Percentiles rank a stretch among this genome's conserved stretches.
Conservation (phyloP, 2,888 invertebrate genomes). For the Tetranychus piercei region DNA sequence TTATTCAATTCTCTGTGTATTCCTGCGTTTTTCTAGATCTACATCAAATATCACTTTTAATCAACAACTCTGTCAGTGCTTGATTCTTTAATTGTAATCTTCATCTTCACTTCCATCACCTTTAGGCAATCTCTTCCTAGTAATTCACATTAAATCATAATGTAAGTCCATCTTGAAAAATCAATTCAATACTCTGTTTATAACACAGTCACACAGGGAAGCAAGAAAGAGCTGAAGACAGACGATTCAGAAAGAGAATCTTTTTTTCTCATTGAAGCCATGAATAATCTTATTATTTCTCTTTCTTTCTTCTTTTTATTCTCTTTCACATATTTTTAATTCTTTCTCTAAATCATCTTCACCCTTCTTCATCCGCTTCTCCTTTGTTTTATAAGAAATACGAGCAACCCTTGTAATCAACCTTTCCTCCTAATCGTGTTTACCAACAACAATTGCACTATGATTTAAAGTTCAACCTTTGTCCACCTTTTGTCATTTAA, state of each 20-base stretch:
- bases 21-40: neutral
- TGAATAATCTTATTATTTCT: neutral
- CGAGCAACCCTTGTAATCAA: neutral
- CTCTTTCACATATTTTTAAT: slow-evolving; percentile 23
- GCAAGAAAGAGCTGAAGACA: neutral
- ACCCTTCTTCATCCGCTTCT: neutral
- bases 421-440: neutral
- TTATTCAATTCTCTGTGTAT: neutral
- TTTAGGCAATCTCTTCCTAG: neutral
- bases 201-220: neutral
- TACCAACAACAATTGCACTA: too few relatives aligned
- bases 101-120: neutral
- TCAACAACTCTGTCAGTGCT: neutral
- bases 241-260: neutral
- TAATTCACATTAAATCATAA: neutral
- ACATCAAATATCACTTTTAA: neutral
- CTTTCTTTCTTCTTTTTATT: neutral
- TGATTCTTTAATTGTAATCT: neutral
- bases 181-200: neutral
- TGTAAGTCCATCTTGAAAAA: neutral
- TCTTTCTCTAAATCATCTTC: neutral
- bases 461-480: too few relatives aligned
- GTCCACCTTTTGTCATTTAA: too few relatives aligned
- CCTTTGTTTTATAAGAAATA: neutral
- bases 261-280: neutral